Evolutionary conservation across 2,888 invertebrate species (phyloP).

Genomic region (Tetrapedia diversipes): DNA sequence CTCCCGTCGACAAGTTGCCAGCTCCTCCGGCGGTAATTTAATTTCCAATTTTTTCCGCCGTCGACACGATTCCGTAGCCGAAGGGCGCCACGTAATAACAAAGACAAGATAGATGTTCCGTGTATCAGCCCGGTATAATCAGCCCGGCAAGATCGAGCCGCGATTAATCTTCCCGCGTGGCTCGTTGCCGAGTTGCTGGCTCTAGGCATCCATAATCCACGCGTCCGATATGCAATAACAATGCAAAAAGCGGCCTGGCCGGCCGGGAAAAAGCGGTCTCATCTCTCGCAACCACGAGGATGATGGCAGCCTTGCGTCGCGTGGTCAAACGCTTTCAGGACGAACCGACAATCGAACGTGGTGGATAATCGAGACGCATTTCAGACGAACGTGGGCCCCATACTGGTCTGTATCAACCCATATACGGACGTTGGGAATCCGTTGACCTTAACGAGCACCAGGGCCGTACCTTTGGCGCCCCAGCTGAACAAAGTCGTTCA

Average conservation of each 20-base stretch:
- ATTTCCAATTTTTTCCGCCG: not conserved
- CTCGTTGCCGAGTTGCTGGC: slow-evolving; percentile 6
- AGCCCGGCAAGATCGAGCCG: not conserved
- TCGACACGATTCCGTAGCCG: not conserved
- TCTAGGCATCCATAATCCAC: slow-evolving; percentile 21
- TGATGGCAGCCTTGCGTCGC: no score
- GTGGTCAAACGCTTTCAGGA: not conserved
- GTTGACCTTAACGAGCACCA: slow-evolving; percentile 91
- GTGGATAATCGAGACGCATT: slow-evolving; percentile 72
- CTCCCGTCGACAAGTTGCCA: not conserved
- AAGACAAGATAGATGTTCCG: slow-evolving; percentile 14
- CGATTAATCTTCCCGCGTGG: slow-evolving; percentile 23
- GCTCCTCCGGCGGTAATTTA: not conserved
- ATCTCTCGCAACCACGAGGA: no score
- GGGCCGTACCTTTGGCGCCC: slow-evolving; percentile 89
- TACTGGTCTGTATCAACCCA: slow-evolving; percentile 94
- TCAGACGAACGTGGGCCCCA: slow-evolving; percentile 96
- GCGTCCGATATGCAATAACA: slow-evolving; percentile 23
- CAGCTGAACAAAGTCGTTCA: slow-evolving; percentile 94
- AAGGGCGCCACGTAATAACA: slow-evolving; percentile 1
- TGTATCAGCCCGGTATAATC: not conserved
- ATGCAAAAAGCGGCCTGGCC: slow-evolving; percentile 2
- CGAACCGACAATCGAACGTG: slow-evolving; percentile 14
- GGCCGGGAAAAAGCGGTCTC: slow-evolving; percentile 9
- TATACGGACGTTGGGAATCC: slow-evolving; percentile 95